A percentile compares a stretch with the other conserved stretches of the same genome.
Evolutionary conservation across 2,888 invertebrate species (phyloP).

Genomic region (Ceriagrion tenellum): DNA sequence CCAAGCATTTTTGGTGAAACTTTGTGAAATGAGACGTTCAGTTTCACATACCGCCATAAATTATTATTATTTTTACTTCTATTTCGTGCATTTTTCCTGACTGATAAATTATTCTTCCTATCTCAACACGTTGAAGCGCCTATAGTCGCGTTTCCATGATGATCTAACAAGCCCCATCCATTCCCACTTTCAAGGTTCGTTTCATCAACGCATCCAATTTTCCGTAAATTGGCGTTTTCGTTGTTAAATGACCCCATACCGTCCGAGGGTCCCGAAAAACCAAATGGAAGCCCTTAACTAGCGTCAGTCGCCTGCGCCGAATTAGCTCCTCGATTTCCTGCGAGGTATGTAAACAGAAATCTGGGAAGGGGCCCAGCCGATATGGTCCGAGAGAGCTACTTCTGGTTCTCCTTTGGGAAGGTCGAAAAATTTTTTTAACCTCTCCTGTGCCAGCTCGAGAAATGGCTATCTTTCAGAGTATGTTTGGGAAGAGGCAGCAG

Average conservation of each 20-base stretch:
- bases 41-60: too few relatives aligned
- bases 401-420: too few relatives aligned
- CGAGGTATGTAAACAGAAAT: not conserved
- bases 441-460: too few relatives aligned
- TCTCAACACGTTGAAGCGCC: too few relatives aligned
- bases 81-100: too few relatives aligned
- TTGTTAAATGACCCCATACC: not conserved
- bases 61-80: too few relatives aligned
- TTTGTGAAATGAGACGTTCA: too few relatives aligned
- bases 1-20: too few relatives aligned
- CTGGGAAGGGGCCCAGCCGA: not conserved
- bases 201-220: not conserved
- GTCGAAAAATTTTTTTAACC: too few relatives aligned
- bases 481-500: not conserved
- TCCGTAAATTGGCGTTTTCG: not conserved
- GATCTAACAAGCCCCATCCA: not conserved
- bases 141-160: too few relatives aligned
- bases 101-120: too few relatives aligned
- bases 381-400: not conserved
- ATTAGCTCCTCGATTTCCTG: not conserved
- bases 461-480: not conserved
- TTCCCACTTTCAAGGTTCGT: not conserved
- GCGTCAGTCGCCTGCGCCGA: not conserved
- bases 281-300: not conserved
- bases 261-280: not conserved